Conservation (phyloP, 2,797 vertebrate genomes). For the Pseudocheirus occidentalis region DNA sequence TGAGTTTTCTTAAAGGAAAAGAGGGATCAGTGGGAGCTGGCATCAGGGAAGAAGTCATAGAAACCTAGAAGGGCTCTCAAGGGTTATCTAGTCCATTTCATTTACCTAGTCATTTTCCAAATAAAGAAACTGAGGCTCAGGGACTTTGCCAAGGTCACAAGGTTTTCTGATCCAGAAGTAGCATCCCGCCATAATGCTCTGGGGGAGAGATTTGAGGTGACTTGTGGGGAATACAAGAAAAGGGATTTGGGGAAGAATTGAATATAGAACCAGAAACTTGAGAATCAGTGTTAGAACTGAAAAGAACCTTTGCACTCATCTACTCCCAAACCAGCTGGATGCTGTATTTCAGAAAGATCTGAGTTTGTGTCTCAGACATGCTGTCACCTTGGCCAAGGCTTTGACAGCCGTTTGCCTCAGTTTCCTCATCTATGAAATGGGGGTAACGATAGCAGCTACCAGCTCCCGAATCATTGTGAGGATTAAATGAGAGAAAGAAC, state of each 20-base stretch:
- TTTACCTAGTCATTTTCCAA: background rate
- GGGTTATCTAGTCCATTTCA: background rate
- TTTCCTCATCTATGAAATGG: background rate
- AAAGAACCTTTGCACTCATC: background rate
- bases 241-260: background rate
- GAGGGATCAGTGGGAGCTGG: background rate
- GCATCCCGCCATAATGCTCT: background rate
- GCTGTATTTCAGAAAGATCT: background rate
- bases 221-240: background rate
- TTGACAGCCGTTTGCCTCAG: background rate
- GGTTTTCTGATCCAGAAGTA: background rate
- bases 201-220: background rate
- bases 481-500: background rate
- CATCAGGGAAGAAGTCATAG: background rate
- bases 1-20: background rate
- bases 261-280: background rate
- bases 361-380: background rate
- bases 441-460: background rate
- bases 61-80: background rate
- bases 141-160: background rate
- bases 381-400: background rate
- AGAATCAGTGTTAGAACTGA: background rate
- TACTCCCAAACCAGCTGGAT: background rate
- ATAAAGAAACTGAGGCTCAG: background rate
- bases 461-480: background rate